phyloP scores from a whole-genome alignment of 2,888 invertebrate species.

The Danaus chrysippus region DNA sequence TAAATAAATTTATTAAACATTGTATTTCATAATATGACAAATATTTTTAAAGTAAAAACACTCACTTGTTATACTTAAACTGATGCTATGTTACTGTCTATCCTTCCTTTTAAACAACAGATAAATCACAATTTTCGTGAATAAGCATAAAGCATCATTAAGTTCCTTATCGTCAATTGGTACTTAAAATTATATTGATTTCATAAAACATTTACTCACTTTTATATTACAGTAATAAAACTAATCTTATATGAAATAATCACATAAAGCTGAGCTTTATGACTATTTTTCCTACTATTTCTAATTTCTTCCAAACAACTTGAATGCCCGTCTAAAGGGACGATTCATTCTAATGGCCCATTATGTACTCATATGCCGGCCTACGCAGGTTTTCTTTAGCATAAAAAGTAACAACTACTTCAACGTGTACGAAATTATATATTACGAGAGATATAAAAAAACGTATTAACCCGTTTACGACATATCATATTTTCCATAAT shows the following conservation, averaged over 20 bases:
- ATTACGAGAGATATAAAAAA: slow-evolving; percentile 1
- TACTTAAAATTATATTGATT: slow-evolving; percentile 12
- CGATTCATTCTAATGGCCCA: slow-evolving; percentile 23
- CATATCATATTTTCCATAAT: not conserved
- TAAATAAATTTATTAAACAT: too few species aligned
- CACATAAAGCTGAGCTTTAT: slow-evolving; percentile 29
- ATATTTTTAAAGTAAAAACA: too few species aligned
- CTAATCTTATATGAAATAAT: slow-evolving; percentile 28
- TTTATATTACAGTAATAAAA: slow-evolving; percentile 27
- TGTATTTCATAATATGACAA: too few species aligned
- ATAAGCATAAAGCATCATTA: too few species aligned
- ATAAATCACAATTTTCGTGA: too few species aligned
- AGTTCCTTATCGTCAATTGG: not conserved
- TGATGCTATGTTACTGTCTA: too few species aligned
- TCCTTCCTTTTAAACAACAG: too few species aligned
- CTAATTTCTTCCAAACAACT: slow-evolving; percentile 29
- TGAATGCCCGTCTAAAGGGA: slow-evolving; percentile 16
- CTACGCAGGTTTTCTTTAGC: slow-evolving; percentile 19
- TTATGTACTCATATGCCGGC: slow-evolving; percentile 26
- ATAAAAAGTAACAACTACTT: slow-evolving; percentile 20
- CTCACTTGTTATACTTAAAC: too few species aligned
- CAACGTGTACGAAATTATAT: slow-evolving; percentile 8
- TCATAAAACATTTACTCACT: slow-evolving; percentile 15
- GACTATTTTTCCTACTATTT: slow-evolving; percentile 30
- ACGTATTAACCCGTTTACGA: slow-evolving; percentile 1